Base-by-base conservation (phyloP, 1,140 invertebrate genomes). In the Drosophila pruinosa region DNA sequence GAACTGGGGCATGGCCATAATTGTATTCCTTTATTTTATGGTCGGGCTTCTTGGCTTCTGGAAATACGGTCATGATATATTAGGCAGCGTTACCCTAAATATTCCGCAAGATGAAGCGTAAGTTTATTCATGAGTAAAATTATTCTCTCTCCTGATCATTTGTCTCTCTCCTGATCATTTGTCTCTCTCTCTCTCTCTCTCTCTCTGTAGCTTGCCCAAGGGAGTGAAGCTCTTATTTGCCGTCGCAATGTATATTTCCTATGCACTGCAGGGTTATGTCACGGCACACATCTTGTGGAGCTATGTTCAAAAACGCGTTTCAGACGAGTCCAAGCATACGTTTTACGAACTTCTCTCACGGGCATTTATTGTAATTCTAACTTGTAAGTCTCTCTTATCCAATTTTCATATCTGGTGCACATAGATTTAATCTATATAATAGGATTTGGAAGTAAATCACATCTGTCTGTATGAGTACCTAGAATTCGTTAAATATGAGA, bases 181-280 rank as follows among this genome's bases (percentile, higher is more conserved):
- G n/a, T n/a, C n/a, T n/a, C n/a, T n/a, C n/a, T n/a, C n/a, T n/a
- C n/a, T n/a, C n/a, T n/a, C n/a, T n/a, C n/a, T n/a, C n/a, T n/a
- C n/a, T n/a, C n/a, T 52, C 2, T 93, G 26, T 92, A 97, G 97
- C 43, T 92, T 97, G 72, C 95, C 97, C 10, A 94, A 96, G 78
- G 92, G 93, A 19, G 95, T 97, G 10, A 95, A 95, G 78, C 91
- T 97, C 1, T 95, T 97, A 90, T 98, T 98, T 90, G 95, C 96
- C 0, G 74, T 98, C 1, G 96, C 97, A 0, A 97, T 98, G 26
- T 98, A 97, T 91, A 95, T 98, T 48, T 96, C 96, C 0, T 98
- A 98, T 92, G 96, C 95, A 1, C 92, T 99, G 14, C 98, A 99
- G 92, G 95, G 97, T 39, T 99, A 98, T 91, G 97, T 99, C 1